A percentile compares a stretch with the other conserved stretches of the same genome.
Conservation (phyloP, 2,797 vertebrate genomes). For the Tachyglossus aculeatus region DNA sequence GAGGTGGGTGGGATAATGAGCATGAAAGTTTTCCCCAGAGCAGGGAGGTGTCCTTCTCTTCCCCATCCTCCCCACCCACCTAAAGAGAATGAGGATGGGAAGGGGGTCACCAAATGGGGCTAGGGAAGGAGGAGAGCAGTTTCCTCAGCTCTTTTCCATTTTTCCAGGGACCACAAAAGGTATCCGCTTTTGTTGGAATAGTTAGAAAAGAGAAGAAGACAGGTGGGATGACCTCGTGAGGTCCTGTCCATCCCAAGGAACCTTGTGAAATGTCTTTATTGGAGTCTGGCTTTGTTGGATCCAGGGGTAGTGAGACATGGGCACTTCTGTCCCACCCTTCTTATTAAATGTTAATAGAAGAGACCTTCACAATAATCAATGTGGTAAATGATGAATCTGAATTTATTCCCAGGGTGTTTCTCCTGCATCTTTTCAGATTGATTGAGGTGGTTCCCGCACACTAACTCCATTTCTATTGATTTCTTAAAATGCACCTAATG, state of each 20-base stretch:
- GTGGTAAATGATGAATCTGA: conserved; percentile 13
- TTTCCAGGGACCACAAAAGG: too few relatives aligned
- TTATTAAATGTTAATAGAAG: not conserved
- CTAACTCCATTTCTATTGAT: conserved; percentile 26
- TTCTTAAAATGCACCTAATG: conserved; percentile 1
- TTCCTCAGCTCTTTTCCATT: too few relatives aligned
- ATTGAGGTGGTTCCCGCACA: conserved; percentile 22
- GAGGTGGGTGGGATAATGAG: too few relatives aligned
- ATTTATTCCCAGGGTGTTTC: conserved; percentile 42
- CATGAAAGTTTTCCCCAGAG: too few relatives aligned
- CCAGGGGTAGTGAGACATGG: not conserved
- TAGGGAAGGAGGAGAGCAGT: too few relatives aligned
- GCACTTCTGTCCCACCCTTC: not conserved
- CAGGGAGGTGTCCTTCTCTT: too few relatives aligned
- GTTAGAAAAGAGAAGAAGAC: too few relatives aligned
- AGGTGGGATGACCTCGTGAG: not conserved
- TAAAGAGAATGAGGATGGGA: too few relatives aligned
- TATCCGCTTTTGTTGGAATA: too few relatives aligned
- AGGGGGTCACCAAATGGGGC: too few relatives aligned
- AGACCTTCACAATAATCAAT: conserved; percentile 33
- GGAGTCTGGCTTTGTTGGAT: not conserved
- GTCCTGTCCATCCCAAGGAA: not conserved
- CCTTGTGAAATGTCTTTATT: not conserved
- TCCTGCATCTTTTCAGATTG: conserved; percentile 27
- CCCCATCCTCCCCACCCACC: too few relatives aligned